These are phyloP conservation scores for Trachelus troglodyta DNA, from an alignment of 2,888 invertebrate species.

Conservation along the genomic window DNA sequence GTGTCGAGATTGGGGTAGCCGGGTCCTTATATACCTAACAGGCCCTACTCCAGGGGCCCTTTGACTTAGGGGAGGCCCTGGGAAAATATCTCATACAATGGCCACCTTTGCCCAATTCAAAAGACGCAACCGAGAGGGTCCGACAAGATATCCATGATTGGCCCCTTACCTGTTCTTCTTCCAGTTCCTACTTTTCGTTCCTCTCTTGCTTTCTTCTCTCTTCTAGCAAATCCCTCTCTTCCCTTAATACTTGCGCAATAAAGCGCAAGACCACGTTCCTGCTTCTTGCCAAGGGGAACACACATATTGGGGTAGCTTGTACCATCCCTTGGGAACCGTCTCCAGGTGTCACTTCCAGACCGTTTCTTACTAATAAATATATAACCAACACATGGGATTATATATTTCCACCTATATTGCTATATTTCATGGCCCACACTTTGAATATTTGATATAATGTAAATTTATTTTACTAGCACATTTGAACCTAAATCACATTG, in stretches of 20 bases:
- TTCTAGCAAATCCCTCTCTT: neutral
- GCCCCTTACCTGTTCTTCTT: conserved; percentile 34
- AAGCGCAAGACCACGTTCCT: conserved; percentile 26
- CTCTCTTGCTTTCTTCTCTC: neutral
- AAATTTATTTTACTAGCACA: no score
- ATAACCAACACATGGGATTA: neutral
- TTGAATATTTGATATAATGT: no score
- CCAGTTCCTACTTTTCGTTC: neutral
- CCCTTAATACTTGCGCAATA: conserved; percentile 2
- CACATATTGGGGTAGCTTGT: neutral
- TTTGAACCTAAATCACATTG: no score
- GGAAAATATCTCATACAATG: conserved; percentile 54
- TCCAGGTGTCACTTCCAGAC: conserved; percentile 23
- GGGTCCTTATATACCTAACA: conserved; percentile 51
- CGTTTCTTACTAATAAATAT: neutral
- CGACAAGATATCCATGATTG: conserved; percentile 20
- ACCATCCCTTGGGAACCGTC: conserved; percentile 18
- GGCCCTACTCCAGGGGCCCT: conserved; percentile 22
- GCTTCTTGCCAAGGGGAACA: neutral
- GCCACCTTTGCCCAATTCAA: conserved; percentile 11
- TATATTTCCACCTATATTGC: neutral
- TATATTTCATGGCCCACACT: no score
- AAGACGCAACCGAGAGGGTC: neutral
- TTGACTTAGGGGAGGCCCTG: conserved; percentile 44
- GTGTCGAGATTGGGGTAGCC: conserved; percentile 31